These are phyloP conservation scores for Protaetia brevitarsis DNA, from an alignment of 1,140 invertebrate genomes.

Conservation along the genomic window DNA sequence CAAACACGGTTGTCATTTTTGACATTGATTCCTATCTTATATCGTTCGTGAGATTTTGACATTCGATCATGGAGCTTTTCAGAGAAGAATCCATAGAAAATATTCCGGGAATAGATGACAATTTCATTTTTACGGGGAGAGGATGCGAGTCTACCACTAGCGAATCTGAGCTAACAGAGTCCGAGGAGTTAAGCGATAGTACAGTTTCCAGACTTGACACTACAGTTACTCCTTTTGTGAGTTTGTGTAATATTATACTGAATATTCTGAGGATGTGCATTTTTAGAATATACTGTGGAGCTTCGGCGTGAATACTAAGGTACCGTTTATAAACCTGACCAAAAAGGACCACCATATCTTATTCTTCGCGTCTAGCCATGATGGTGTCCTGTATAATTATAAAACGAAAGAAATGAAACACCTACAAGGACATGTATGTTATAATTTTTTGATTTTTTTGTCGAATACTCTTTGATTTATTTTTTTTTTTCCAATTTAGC, in stretches of 20 bases:
- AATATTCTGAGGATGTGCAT: background rate
- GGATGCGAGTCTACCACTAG: background rate
- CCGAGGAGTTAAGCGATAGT: background rate
- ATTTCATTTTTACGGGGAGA: background rate
- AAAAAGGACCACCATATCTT: constrained; percentile 45
- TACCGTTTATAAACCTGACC: constrained; percentile 55
- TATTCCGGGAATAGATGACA: background rate
- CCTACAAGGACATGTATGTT: constrained; percentile 57
- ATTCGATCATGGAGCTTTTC: background rate
- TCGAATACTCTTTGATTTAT: background rate
- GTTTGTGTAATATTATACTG: constrained; percentile 12
- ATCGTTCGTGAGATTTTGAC: too few species aligned
- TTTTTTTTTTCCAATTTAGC: constrained; percentile 41
- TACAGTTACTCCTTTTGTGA: constrained; percentile 33
- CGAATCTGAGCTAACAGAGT: background rate
- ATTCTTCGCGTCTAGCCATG: constrained; percentile 56
- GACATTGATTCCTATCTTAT: too few species aligned
- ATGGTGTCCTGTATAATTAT: constrained; percentile 55
- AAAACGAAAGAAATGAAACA: constrained; percentile 51
- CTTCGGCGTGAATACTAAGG: constrained; percentile 54
- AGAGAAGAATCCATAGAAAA: background rate
- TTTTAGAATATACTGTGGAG: constrained; percentile 54
- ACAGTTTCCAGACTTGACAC: background rate
- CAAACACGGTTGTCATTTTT: too few species aligned
- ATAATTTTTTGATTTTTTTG: too few species aligned